Evolutionary conservation across 1,140 invertebrate species (phyloP).

Genomic region (Gonioctena quinquepunctata): DNA sequence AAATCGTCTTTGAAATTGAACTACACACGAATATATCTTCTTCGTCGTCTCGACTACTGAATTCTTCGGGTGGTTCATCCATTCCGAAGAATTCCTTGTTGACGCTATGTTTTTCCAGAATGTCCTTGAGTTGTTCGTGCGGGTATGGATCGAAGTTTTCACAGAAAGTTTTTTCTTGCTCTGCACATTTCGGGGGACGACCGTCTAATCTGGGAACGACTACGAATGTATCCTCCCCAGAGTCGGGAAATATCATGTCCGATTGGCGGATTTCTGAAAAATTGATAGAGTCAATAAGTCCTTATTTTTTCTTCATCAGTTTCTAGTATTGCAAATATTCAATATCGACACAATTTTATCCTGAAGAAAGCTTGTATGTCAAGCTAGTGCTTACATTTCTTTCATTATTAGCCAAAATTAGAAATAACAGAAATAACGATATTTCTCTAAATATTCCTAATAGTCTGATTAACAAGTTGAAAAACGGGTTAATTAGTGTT

Average conservation of each 20-base stretch:
- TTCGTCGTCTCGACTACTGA: constrained; percentile 34
- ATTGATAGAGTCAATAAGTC: too few relatives aligned
- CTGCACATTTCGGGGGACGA: constrained; percentile 42
- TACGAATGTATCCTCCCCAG: constrained; percentile 26
- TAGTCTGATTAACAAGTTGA: too few relatives aligned
- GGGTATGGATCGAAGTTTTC: constrained; percentile 46
- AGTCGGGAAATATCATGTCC: constrained; percentile 44
- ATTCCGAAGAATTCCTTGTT: constrained; percentile 38
- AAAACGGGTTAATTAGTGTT: too few relatives aligned
- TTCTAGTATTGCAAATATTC: too few relatives aligned
- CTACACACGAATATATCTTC: constrained; percentile 43
- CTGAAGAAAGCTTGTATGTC: too few relatives aligned
- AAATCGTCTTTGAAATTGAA: constrained; percentile 41
- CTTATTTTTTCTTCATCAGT: too few relatives aligned
- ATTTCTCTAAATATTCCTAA: too few relatives aligned
- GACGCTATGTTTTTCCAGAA: constrained; percentile 22
- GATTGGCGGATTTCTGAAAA: too few relatives aligned
- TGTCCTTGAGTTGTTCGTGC: constrained; percentile 32
- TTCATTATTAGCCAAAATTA: too few relatives aligned
- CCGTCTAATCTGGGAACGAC: constrained; percentile 20
- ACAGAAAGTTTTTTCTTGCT: constrained; percentile 37
- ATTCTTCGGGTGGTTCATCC: constrained; percentile 36
- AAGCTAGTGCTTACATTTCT: too few relatives aligned
- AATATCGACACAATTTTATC: too few relatives aligned
- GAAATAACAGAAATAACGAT: too few relatives aligned